Conservation (phyloP, 2,797 vertebrate species). For the Epinephelus coioides region DNA sequence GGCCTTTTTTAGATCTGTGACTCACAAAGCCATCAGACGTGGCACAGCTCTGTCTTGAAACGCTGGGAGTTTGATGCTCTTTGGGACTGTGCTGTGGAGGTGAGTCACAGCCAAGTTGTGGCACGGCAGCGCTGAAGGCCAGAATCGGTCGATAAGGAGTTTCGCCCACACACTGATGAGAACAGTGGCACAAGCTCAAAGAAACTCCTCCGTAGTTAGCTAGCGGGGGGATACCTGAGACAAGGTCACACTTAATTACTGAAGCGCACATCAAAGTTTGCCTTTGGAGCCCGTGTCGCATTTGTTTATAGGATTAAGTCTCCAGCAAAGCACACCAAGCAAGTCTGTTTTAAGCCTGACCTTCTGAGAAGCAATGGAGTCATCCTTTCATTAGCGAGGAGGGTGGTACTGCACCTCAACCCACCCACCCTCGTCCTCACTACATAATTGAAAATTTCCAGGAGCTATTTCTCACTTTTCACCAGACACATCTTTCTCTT, state of each 20-base stretch:
- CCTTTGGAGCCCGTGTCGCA: conserved; percentile 73
- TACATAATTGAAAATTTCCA: conserved; percentile 70
- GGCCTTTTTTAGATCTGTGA: conserved; percentile 32
- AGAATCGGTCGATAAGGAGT: conserved; percentile 67
- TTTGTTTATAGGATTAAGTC: conserved; percentile 85
- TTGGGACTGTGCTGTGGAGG: conserved; percentile 51
- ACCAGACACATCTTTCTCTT: conserved; percentile 56
- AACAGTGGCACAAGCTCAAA: conserved; percentile 72
- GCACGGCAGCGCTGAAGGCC: conserved; percentile 58
- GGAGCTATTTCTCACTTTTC: conserved; percentile 65
- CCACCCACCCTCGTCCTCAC: conserved; percentile 36
- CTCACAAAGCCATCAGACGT: conserved; percentile 30
- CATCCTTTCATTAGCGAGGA: conserved; percentile 73
- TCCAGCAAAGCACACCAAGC: conserved; percentile 68
- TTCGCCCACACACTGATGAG: conserved; percentile 66
- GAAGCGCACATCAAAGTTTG: conserved; percentile 81
- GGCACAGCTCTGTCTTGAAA: conserved; percentile 23
- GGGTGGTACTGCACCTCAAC: conserved; percentile 50
- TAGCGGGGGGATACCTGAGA: conserved; percentile 74
- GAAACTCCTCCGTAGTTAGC: conserved; percentile 69
- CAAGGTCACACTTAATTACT: conserved; percentile 81
- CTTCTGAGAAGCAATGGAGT: conserved; percentile 70
- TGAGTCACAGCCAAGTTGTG: conserved; percentile 70
- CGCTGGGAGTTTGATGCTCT: conserved; percentile 50
- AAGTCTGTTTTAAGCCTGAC: conserved; percentile 72